Base-by-base conservation (phyloP, 2,113 vertebrate genomes). In the Telmatochromis sp. region DNA sequence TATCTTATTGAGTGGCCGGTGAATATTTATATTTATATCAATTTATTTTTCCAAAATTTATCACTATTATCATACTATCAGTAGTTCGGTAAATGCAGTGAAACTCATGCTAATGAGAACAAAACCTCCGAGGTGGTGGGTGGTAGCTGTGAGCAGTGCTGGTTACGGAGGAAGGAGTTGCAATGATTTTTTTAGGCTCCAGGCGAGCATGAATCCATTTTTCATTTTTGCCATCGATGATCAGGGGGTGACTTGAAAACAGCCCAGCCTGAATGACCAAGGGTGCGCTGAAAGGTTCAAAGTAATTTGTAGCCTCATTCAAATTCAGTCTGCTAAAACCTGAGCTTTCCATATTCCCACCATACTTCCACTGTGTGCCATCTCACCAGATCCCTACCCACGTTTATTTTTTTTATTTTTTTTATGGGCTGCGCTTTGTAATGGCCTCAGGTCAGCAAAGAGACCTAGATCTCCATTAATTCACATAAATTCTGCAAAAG, bases 181-280 rank as follows among this genome's bases (percentile, higher is more conserved):
- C 86, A 68, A 82, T 86, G 84, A 88, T 87, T 86, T 89, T 75
- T 75, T 75, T 50, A 86, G 80, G 87, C 90, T 89, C 51, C 73
- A 82, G 92, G 91, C 85, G 6, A 89, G 73, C 90, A 75, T 57
- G 58, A 92, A 94, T 95, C 90, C 88, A 94, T 96, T 95, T 93
- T 93, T 95, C 91, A 93, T 94, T 92, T 94, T 94, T 93, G 87
- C 89, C 91, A 91, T 94, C 91, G 90, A 95, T 95, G 93, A 94
- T 91, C 87, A 1, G 87, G 85, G 89, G 90, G 86, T 81, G 90
- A 92, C 85, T 91, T 94, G 93, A 94, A 93, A 95, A 94, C 93
- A 91, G 90, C 91, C 86, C 85, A 90, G 83, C 58, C 87, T 91
- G 90, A 93, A 94, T 91, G 92, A 89, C 89, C 88, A 90, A 90